phyloP scores from a whole-genome alignment of 2,113 vertebrate genomes.

The Aspiorhynchus laticeps region DNA sequence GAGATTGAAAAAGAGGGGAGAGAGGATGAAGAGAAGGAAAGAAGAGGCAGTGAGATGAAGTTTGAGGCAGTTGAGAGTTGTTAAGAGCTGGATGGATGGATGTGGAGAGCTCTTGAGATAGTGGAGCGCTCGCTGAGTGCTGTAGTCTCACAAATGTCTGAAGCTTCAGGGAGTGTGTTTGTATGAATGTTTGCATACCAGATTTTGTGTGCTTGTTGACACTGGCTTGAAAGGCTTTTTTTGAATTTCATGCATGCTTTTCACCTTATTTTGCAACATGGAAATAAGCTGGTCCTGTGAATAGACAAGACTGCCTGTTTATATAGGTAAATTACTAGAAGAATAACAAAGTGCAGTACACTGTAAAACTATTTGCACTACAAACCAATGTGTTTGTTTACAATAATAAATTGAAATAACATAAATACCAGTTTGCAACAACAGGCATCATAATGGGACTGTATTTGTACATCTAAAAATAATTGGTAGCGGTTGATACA shows the following conservation, averaged over 20 bases:
- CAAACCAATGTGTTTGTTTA: background rate
- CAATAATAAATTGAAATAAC: background rate
- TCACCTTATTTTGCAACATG: background rate
- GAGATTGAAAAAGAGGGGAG: slow-evolving; percentile 38
- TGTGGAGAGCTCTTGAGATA: slow-evolving; percentile 79
- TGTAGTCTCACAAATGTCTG: slow-evolving; percentile 50
- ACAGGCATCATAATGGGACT: background rate
- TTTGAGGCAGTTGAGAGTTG: slow-evolving; percentile 73
- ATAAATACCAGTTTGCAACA: background rate
- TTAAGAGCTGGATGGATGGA: slow-evolving; percentile 79
- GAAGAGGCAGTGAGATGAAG: slow-evolving; percentile 70
- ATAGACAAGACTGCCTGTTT: background rate
- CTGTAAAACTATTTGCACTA: background rate
- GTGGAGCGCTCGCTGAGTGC: slow-evolving; percentile 71
- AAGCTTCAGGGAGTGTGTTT: slow-evolving; percentile 51
- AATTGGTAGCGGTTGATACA: background rate
- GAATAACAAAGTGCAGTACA: background rate
- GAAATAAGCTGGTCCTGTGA: background rate
- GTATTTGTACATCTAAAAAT: background rate
- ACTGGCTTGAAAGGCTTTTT: background rate
- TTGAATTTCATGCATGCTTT: background rate
- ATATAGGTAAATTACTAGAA: slow-evolving; percentile 2
- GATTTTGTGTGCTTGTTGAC: background rate
- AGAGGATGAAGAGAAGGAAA: slow-evolving; percentile 52
- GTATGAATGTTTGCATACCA: slow-evolving; percentile 47